Evolutionary conservation across 2,113 vertebrate species (phyloP).

Genomic region (Corvus cornix): DNA sequence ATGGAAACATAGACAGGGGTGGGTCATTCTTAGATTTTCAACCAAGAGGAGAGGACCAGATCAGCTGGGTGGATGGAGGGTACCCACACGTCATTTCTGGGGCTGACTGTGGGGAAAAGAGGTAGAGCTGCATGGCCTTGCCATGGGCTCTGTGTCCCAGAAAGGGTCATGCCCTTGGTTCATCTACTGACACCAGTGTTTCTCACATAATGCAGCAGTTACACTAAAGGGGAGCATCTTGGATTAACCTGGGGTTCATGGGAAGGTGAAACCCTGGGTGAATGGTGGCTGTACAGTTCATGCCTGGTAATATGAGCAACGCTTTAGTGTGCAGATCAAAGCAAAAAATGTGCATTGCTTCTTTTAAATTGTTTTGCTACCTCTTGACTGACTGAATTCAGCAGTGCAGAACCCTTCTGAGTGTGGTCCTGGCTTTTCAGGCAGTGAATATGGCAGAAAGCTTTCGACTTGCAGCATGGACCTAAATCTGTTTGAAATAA

Average conservation of each 20-base stretch:
- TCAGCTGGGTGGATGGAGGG: neutral
- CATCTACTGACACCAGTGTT: rapidly evolving
- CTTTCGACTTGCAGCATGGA: neutral
- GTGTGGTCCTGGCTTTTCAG: neutral
- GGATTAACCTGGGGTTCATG: rapidly evolving
- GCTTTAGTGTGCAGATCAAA: neutral
- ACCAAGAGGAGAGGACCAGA: neutral
- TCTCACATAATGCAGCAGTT: neutral
- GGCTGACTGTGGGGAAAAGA: neutral
- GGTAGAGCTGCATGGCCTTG: neutral
- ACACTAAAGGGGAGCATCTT: neutral
- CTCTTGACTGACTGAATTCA: neutral
- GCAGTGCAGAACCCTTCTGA: neutral
- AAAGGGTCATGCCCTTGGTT: neutral
- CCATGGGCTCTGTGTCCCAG: neutral
- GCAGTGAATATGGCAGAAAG: neutral
- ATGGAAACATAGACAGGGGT: neutral
- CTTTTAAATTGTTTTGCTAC: neutral
- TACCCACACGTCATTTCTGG: rapidly evolving
- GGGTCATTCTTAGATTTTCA: neutral
- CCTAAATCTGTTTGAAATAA: neutral
- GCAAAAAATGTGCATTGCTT: rapidly evolving
- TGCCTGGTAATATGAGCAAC: neutral
- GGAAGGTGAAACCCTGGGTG: neutral
- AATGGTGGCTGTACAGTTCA: neutral